A percentile compares a stretch with the other conserved stretches of the same genome.
These are phyloP conservation scores for Melanchra persicariae DNA, from an alignment of 2,888 invertebrate species.

Conservation along the genomic window DNA sequence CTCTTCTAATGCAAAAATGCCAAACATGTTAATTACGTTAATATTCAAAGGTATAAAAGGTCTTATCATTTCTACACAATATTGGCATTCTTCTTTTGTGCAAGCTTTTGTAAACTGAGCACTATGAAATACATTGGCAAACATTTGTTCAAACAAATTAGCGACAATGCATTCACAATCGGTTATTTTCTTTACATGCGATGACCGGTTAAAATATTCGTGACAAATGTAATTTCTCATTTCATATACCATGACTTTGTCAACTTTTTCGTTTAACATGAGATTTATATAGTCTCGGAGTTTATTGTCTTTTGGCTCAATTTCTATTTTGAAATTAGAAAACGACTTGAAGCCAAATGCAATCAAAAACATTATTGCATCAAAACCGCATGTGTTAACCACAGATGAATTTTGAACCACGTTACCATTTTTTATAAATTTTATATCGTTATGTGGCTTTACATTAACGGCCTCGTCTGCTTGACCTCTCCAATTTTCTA, in stretches of 20 bases:
- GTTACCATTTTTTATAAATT: slow-evolving; percentile 45
- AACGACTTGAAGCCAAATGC: slow-evolving; percentile 38
- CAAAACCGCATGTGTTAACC: slow-evolving; percentile 41
- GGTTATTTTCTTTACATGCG: slow-evolving; percentile 41
- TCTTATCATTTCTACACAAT: slow-evolving; percentile 38
- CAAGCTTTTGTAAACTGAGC: slow-evolving; percentile 40
- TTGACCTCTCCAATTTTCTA: slow-evolving; percentile 49
- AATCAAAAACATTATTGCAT: slow-evolving; percentile 42
- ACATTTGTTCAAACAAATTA: slow-evolving; percentile 40
- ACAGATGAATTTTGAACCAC: slow-evolving; percentile 35
- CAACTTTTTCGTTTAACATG: slow-evolving; percentile 41
- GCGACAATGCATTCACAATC: slow-evolving; percentile 44
- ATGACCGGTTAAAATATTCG: slow-evolving; percentile 39
- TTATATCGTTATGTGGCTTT: slow-evolving; percentile 42
- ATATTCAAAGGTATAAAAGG: slow-evolving; percentile 42
- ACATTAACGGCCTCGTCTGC: slow-evolving; percentile 46
- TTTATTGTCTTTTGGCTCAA: slow-evolving; percentile 40
- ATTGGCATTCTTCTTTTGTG: slow-evolving; percentile 38
- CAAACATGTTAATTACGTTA: slow-evolving; percentile 41
- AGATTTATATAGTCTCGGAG: slow-evolving; percentile 45
- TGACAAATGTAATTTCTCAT: slow-evolving; percentile 44
- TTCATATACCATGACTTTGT: slow-evolving; percentile 41
- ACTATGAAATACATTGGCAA: slow-evolving; percentile 40
- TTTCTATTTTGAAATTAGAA: slow-evolving; percentile 42
- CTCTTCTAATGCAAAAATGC: slow-evolving; percentile 39